Evolutionary conservation across 2,113 vertebrate species (phyloP).

Genomic region (Lamprologus callipterus): DNA sequence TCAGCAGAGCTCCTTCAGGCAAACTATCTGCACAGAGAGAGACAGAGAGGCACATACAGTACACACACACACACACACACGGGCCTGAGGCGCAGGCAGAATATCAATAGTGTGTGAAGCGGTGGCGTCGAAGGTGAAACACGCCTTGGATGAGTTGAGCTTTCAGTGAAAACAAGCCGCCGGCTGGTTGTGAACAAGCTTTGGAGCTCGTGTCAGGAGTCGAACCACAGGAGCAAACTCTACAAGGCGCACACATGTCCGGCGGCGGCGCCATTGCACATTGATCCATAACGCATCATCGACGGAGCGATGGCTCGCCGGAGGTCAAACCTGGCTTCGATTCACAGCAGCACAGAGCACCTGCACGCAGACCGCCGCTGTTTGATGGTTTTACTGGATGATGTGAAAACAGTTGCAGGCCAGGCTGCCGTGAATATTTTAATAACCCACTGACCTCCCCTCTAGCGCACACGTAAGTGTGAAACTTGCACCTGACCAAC

Average conservation of each 20-base stretch:
- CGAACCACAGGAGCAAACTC: background rate
- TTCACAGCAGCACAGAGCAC: background rate
- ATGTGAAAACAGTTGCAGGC: background rate
- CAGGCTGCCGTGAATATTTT: background rate
- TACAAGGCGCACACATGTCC: background rate
- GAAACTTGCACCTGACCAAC: background rate
- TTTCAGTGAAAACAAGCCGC: background rate
- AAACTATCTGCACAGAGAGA: background rate
- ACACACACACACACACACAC: background rate
- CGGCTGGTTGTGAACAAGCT: background rate
- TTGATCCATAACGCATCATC: background rate
- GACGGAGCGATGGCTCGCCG: background rate
- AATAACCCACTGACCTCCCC: background rate
- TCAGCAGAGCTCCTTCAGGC: conserved; percentile 13
- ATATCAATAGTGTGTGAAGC: conserved; percentile 18
- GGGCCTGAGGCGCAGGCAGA: background rate
- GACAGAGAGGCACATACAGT: background rate
- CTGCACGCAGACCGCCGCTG: background rate
- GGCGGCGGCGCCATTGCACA: background rate
- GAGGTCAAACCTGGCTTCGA: background rate
- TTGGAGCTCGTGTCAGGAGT: background rate
- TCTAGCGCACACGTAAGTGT: background rate
- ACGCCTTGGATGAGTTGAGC: conserved; percentile 6
- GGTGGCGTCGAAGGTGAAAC: conserved; percentile 19
- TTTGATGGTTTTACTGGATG: background rate